These are phyloP conservation scores for Dromas ardeola DNA, from an alignment of 2,113 vertebrate species.

Conservation along the genomic window DNA sequence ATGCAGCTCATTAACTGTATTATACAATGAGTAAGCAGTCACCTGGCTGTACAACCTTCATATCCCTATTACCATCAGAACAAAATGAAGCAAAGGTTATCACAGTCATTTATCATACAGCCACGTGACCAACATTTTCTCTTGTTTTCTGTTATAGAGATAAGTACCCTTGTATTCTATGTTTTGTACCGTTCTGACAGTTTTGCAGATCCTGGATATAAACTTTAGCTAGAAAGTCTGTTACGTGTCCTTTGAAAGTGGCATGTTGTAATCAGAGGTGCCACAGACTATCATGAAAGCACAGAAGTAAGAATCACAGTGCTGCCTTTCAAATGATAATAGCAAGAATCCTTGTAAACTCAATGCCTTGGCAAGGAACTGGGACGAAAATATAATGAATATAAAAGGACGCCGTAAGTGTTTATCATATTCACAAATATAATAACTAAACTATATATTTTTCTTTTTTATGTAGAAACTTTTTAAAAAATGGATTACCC, in stretches of 20 bases:
- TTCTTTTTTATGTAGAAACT: background rate
- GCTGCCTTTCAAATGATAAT: background rate
- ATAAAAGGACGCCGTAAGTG: background rate
- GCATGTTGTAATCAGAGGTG: background rate
- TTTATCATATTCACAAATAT: background rate
- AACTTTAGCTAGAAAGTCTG: background rate
- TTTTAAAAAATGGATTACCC: background rate
- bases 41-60: conserved; percentile 32
- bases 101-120: background rate
- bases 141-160: background rate
- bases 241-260: background rate
- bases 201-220: background rate
- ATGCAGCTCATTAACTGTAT: conserved; percentile 41
- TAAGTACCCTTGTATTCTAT: background rate
- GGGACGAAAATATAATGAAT: background rate
- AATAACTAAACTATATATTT: background rate
- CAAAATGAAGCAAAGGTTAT: background rate
- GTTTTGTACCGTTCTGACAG: background rate
- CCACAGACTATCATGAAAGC: background rate
- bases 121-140: background rate
- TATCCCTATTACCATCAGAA: background rate
- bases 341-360: background rate
- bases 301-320: background rate
- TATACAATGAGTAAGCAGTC: conserved; percentile 17
- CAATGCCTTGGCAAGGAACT: background rate